Evolutionary conservation across 2,888 invertebrate genomes (phyloP).

Genomic region (Cartodere bifasciata): DNA sequence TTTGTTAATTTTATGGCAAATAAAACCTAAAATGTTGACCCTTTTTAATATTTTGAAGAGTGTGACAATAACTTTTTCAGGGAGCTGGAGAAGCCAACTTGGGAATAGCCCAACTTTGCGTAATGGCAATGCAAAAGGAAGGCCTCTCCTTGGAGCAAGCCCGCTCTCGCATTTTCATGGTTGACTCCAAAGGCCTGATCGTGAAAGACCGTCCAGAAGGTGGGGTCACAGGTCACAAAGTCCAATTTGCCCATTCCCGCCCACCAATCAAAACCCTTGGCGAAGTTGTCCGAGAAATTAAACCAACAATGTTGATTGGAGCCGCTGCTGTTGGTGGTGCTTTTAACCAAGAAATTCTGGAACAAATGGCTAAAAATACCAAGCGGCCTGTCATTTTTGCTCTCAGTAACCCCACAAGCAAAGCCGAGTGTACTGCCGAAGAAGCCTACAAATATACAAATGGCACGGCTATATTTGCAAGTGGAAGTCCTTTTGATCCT

Average conservation of each 20-base stretch:
- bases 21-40: too few species aligned
- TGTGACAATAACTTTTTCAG: slow-evolving; percentile 70
- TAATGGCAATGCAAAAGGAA: slow-evolving; percentile 85
- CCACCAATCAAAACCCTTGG: slow-evolving; percentile 62
- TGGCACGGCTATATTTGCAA: slow-evolving; percentile 85
- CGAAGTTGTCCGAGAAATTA: slow-evolving; percentile 68
- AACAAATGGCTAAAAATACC: slow-evolving; percentile 74
- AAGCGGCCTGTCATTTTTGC: slow-evolving; percentile 90
- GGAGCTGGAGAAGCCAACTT: slow-evolving; percentile 84
- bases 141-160: slow-evolving; percentile 65
- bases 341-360: slow-evolving; percentile 80
- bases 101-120: slow-evolving; percentile 86
- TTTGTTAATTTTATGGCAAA: too few species aligned
- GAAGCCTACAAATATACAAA: slow-evolving; percentile 81
- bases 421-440: slow-evolving; percentile 99
- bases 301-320: slow-evolving; percentile 86
- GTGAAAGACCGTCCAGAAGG: slow-evolving; percentile 78
- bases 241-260: slow-evolving; percentile 66
- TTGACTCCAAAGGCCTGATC: slow-evolving; percentile 91
- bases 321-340: slow-evolving; percentile 90
- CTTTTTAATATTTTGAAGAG: too few species aligned
- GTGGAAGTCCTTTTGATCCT: slow-evolving; percentile 90
- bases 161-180: slow-evolving; percentile 76
- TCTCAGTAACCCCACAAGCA: slow-evolving; percentile 93
- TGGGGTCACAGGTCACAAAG: slow-evolving; percentile 68